Base-by-base conservation (phyloP, 2,113 vertebrate genomes). In the Tautogolabrus adspersus region DNA sequence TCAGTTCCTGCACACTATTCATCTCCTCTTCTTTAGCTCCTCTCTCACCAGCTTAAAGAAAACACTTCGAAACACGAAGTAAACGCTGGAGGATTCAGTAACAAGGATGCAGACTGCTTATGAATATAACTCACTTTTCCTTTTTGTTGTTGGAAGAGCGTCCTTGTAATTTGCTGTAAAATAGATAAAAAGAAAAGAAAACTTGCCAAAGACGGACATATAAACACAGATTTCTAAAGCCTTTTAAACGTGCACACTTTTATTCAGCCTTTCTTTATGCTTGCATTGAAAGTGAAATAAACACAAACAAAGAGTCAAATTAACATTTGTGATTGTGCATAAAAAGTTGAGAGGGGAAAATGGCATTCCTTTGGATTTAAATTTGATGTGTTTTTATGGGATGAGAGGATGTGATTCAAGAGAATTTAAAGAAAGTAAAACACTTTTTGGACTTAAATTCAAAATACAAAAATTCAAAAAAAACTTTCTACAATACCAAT, bases 1-100 rank as follows among this genome's bases (percentile, higher is more conserved):
- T 72, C 40, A 34, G 10, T 58, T 70, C 55, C 12, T 4, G 49
- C 46, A 72, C 1, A 75, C 79, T 76, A 86, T 91, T 86, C 81
- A 85, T 72, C 79, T 72, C 42, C 10, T 58, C 57, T 65, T 61
- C 56, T 75, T 85, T 46, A 65, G 55, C 64, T 60, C n/a, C 15
- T 64, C 59, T 79, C 0, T 77, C 0, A 4, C 8, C 7, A 3
- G 56, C 51, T 85, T 70, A 47, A 57, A 77, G 69, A 75, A 81
- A 58, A 77, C 56, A 22, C 30, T 55, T 19, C 1, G 21, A 59
- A 77, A 80, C 55, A 74, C 56, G 47, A 65, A 58, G 49, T 74
- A 49, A 55, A 83, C 63, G 52, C 47, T 55, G 55, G 57, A 13
- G 55, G 51, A 72, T 81, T 69, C 26, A 57, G 16, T 49, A 71